Conservation (phyloP, 2,888 invertebrate species). For the Melieria omissa region DNA sequence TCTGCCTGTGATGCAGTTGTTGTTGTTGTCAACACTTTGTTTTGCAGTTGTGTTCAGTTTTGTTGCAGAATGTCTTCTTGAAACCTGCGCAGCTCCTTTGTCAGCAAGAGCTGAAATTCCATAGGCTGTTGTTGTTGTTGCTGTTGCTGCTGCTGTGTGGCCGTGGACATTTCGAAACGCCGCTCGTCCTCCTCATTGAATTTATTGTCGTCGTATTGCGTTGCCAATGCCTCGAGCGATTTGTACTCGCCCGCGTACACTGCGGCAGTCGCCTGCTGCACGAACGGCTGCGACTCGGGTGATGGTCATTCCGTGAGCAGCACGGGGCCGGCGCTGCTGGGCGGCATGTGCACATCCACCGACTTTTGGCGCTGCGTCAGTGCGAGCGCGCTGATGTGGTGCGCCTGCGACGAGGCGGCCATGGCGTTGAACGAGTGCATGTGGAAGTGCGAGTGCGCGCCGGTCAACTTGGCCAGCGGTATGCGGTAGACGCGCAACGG, state of each 20-base stretch:
- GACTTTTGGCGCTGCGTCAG: slow-evolving; percentile 46
- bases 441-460: slow-evolving; percentile 59
- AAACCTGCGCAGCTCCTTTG: slow-evolving; percentile 47
- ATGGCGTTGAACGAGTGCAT: slow-evolving; percentile 52
- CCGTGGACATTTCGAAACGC: slow-evolving; percentile 37
- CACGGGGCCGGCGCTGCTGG: neutral
- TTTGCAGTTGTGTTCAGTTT: slow-evolving; percentile 34
- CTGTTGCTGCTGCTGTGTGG: slow-evolving; percentile 11
- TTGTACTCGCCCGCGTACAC: slow-evolving; percentile 35
- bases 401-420: slow-evolving; percentile 20
- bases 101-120: slow-evolving; percentile 45
- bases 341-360: slow-evolving; percentile 43
- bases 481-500: slow-evolving; percentile 60
- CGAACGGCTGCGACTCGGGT: slow-evolving; percentile 10
- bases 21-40: neutral
- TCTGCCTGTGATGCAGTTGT: neutral
- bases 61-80: slow-evolving; percentile 44
- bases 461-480: slow-evolving; percentile 57
- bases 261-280: slow-evolving; percentile 21
- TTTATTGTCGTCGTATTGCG: slow-evolving; percentile 45
- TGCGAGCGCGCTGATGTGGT: slow-evolving; percentile 36
- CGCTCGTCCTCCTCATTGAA: slow-evolving; percentile 46
- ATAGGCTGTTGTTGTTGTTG: slow-evolving; percentile 36
- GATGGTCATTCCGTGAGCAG: slow-evolving; percentile 18
- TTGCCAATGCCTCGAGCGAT: slow-evolving; percentile 36